Conservation (phyloP, 2,113 vertebrate species). For the Muntiacus reevesi region DNA sequence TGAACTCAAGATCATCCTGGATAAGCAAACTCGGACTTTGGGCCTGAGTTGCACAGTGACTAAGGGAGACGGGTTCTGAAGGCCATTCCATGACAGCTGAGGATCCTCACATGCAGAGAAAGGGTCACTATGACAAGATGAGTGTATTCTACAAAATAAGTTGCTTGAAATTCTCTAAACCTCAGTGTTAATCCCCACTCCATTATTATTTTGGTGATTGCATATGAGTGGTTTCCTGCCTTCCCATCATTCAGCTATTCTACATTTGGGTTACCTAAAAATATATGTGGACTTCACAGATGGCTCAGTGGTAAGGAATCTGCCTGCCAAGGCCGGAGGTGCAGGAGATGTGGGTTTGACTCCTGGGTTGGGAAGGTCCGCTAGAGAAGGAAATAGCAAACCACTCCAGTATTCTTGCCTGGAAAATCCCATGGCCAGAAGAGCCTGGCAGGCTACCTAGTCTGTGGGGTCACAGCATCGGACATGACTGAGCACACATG, state of each 20-base stretch:
- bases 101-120: slow-evolving; percentile 11
- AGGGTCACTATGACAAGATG: slow-evolving; percentile 47
- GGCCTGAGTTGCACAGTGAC: neutral
- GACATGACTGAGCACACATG: neutral
- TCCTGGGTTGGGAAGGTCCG: neutral
- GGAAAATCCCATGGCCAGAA: neutral
- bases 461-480: neutral
- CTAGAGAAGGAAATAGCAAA: neutral
- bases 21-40: neutral
- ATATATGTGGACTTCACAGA: neutral
- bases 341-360: neutral
- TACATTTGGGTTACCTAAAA: neutral
- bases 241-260: neutral
- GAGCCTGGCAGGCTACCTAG: neutral
- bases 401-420: neutral
- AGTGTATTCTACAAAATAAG: slow-evolving; percentile 12
- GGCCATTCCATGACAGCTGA: slow-evolving; percentile 42
- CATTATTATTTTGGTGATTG: neutral
- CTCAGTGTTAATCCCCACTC: neutral
- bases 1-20: neutral
- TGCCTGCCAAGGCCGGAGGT: neutral
- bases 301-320: neutral
- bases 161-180: neutral
- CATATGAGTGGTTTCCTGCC: slow-evolving; percentile 1
- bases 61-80: slow-evolving; percentile 20